Percentiles rank a stretch among this genome's conserved stretches.
These are phyloP conservation scores for Lophochroa leadbeateri DNA, from an alignment of 2,113 vertebrate genomes.

Conservation along the genomic window DNA sequence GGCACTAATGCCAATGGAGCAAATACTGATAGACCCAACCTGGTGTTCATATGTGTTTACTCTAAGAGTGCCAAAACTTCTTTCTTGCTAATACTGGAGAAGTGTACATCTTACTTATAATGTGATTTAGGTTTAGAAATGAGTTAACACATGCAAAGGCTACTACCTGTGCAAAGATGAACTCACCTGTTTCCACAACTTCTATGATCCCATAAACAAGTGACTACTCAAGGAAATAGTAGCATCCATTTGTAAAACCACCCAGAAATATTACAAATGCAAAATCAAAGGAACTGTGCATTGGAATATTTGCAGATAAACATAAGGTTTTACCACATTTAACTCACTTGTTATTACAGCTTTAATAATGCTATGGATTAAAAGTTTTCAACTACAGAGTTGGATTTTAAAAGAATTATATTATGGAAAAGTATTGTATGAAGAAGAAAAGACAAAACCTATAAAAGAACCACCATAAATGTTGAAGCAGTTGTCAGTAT, in stretches of 20 bases:
- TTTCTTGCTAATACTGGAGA: background rate
- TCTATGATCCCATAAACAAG: background rate
- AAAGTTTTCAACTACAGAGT: background rate
- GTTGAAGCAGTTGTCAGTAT: background rate
- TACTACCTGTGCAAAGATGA: background rate
- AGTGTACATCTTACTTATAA: background rate
- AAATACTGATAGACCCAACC: background rate
- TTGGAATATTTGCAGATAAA: background rate
- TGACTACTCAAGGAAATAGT: background rate
- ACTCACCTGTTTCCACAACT: background rate
- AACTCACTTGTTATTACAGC: background rate
- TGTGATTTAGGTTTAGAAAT: background rate
- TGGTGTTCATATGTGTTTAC: background rate
- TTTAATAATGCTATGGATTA: background rate
- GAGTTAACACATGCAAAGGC: background rate
- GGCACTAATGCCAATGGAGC: rapidly evolving
- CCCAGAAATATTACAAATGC: background rate
- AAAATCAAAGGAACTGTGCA: background rate
- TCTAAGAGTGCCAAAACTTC: background rate
- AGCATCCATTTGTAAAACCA: background rate
- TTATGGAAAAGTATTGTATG: background rate
- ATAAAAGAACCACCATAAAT: background rate
- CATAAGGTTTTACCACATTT: background rate
- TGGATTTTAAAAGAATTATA: background rate
- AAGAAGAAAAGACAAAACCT: background rate